phyloP scores from a whole-genome alignment of 2,888 invertebrate genomes.

The Ashinkailepas kermadecensis region DNA sequence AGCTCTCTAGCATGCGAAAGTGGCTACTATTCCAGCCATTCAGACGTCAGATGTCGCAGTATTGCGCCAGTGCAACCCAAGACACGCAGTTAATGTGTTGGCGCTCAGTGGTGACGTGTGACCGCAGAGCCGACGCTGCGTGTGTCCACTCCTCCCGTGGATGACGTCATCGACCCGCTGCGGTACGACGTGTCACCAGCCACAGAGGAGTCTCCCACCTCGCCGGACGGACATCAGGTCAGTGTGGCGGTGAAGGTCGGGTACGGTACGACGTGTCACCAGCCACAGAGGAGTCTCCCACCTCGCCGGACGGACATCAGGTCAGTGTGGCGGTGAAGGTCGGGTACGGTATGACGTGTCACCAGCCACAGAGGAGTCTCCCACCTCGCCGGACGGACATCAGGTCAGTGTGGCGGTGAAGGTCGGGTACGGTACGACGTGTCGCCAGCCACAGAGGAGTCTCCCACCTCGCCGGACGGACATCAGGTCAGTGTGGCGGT shows the following conservation, averaged over 20 bases:
- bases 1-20: too few species aligned
- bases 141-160: not conserved
- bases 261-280: not conserved
- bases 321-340: not conserved
- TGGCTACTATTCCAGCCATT: too few species aligned
- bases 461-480: constrained; percentile 44
- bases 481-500: not conserved
- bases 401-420: not conserved
- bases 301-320: constrained; percentile 45
- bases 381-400: constrained; percentile 44
- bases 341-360: not conserved
- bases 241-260: not conserved
- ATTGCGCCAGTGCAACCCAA: too few species aligned
- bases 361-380: constrained; percentile 22
- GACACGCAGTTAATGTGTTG: too few species aligned
- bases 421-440: not conserved
- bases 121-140: not conserved
- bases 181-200: not conserved
- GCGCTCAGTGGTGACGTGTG: too few species aligned
- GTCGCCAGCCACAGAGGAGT: not conserved
- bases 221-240: constrained; percentile 44
- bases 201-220: constrained; percentile 33
- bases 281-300: constrained; percentile 25
- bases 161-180: constrained; percentile 16
- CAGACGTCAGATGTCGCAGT: too few species aligned